Conservation (phyloP, 1,140 invertebrate genomes). For the Drosophila ohnishii region DNA sequence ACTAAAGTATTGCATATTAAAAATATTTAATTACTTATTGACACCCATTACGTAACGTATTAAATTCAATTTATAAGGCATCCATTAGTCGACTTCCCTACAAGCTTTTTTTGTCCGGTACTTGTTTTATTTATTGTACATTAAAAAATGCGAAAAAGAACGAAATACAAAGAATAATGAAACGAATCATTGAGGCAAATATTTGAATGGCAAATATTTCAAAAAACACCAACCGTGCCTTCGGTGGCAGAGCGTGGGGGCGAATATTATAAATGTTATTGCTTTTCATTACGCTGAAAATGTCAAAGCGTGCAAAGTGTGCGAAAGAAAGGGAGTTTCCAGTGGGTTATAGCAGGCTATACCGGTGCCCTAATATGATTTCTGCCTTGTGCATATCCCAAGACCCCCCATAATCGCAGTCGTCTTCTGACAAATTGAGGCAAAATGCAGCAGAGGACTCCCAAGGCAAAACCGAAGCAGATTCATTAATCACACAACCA, state of each 20-base stretch:
- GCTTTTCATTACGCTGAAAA: slow-evolving; percentile 59
- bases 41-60: too few relatives aligned
- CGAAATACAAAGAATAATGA: slow-evolving; percentile 35
- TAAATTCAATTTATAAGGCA: background rate
- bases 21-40: background rate
- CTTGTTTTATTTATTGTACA: slow-evolving; percentile 27
- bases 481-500: slow-evolving; percentile 47
- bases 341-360: background rate
- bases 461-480: slow-evolving; percentile 8
- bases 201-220: slow-evolving; percentile 57
- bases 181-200: slow-evolving; percentile 59
- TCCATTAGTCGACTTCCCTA: background rate
- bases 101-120: background rate
- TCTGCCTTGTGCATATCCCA: slow-evolving; percentile 10
- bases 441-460: slow-evolving; percentile 28
- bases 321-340: background rate
- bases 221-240: slow-evolving; percentile 18
- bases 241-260: slow-evolving; percentile 2
- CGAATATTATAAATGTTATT: slow-evolving; percentile 66
- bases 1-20: background rate
- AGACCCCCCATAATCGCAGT: slow-evolving; percentile 20
- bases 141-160: slow-evolving; percentile 21
- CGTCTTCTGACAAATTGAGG: slow-evolving; percentile 39
- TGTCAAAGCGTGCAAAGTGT: slow-evolving; percentile 33
- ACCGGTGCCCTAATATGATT: slow-evolving; percentile 4